These are phyloP conservation scores for Pantherophis vulpinus DNA, from an alignment of 2,797 vertebrate species.

Conservation along the genomic window DNA sequence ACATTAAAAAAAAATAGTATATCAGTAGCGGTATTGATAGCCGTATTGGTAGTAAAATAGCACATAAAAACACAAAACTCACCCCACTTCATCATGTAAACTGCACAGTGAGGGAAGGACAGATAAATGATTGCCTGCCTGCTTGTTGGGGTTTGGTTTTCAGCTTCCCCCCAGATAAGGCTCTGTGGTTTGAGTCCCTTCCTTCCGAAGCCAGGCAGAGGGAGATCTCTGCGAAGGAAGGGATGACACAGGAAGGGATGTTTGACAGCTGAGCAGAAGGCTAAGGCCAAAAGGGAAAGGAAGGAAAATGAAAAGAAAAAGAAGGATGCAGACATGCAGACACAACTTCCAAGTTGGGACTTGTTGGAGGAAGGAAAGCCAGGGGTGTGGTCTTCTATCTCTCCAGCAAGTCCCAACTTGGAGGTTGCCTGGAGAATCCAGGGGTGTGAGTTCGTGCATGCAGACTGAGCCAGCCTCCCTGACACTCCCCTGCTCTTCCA, in stretches of 20 bases:
- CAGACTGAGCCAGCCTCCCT: neutral
- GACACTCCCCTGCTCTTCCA: neutral
- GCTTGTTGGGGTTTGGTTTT: neutral
- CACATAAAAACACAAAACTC: neutral
- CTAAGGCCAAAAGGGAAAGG: neutral
- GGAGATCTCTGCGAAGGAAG: slow-evolving; percentile 5
- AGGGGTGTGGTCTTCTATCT: neutral
- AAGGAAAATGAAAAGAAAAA: neutral
- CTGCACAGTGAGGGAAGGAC: too few species aligned
- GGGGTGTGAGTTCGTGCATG: neutral
- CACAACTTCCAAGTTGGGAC: neutral
- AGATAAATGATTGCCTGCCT: neutral
- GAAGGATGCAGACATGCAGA: neutral
- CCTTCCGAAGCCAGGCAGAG: neutral
- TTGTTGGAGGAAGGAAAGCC: neutral
- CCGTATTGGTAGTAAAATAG: too few species aligned
- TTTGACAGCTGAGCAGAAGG: neutral
- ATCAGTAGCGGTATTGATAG: too few species aligned
- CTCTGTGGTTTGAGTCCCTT: neutral
- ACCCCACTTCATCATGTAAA: neutral
- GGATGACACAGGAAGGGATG: neutral
- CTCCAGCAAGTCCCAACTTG: slow-evolving; percentile 14
- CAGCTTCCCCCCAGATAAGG: neutral
- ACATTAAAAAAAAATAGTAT: too few species aligned
- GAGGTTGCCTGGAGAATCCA: neutral